Base-by-base conservation (phyloP, 1,140 invertebrate genomes). In the Drosophila pseudoobscura region DNA sequence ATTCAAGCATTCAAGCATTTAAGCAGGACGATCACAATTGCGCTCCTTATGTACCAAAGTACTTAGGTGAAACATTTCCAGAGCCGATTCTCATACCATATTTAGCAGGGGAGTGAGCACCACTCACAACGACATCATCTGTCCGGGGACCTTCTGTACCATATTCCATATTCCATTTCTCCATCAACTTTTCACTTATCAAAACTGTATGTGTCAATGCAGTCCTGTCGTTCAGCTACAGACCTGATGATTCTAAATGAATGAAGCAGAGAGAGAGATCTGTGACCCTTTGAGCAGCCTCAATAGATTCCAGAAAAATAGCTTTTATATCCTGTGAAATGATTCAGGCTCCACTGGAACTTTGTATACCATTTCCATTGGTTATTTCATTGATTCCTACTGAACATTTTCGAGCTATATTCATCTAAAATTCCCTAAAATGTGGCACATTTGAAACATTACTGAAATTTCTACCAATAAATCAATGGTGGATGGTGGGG, bases 61-160 rank as follows among this genome's bases (percentile, higher is more conserved):
- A 58, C 62, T 65, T 65, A 65, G 64, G 62, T 65, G 62, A 65
- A 65, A 65, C 62, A 65, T 65, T 65, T 64, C 35, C 62, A 29
- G 15, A 65, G 29, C 24, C 46, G 62, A 64, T 65, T 65, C 62
- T 61, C 62, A 66, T 68, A 6, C 45, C 22, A 13, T 13, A 8
- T 20, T 29, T 11, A 13, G 17, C 35, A 52, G 44, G 35, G 45
- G 45, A 64, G 57, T 47, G 39, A 26, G 7, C 13, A 26, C 3
- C 26, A 26, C 53, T 60, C 61, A 8, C 20, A 7, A 5, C 35
- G 24, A 41, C 46, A 35, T 64, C 63, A 65, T 65, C 63, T 65
- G 62, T 65, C 59, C 41, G 62, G 50, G 31, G 59, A 64, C 3
- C 55, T 20, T 13, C 24, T 11, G 8, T 24, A 13, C 1, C 35